Conservation (phyloP, 2,888 invertebrate species). For the Zootermopsis nevadensis region DNA sequence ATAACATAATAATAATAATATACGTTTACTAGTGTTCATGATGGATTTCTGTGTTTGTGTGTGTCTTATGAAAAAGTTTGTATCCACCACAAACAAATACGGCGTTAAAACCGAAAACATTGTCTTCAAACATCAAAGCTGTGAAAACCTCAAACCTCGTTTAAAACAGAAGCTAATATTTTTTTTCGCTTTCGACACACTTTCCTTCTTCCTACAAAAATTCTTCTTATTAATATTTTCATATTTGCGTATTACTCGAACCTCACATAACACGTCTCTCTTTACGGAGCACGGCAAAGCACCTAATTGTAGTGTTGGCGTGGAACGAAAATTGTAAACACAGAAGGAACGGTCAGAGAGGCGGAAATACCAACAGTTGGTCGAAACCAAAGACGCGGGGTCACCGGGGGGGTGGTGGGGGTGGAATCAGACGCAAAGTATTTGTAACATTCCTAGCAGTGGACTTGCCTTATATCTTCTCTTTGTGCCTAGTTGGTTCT, state of each 20-base stretch:
- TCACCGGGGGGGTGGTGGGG: background rate
- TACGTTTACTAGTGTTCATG: too few species aligned
- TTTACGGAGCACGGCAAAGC: background rate
- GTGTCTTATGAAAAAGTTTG: too few species aligned
- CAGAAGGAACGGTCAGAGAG: background rate
- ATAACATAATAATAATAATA: background rate
- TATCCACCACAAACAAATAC: background rate
- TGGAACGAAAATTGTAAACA: conserved; percentile 5
- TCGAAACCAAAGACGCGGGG: conserved; percentile 33
- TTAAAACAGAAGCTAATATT: too few species aligned
- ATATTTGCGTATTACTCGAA: too few species aligned
- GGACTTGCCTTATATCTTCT: conserved; percentile 28
- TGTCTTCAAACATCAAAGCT: too few species aligned
- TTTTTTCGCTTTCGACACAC: too few species aligned
- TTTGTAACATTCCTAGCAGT: conserved; percentile 34
- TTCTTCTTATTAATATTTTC: too few species aligned
- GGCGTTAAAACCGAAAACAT: background rate
- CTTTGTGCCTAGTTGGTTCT: conserved; percentile 19
- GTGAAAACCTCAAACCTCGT: too few species aligned
- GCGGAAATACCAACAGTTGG: conserved; percentile 31
- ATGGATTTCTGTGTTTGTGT: too few species aligned
- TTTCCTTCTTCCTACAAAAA: too few species aligned
- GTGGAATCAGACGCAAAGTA: conserved; percentile 29
- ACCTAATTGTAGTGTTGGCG: background rate
- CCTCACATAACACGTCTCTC: too few species aligned